Percentiles rank a stretch among this genome's conserved stretches.
Evolutionary conservation across 2,888 invertebrate species (phyloP).

Genomic region (Sinopyrophorus schimmeli): DNA sequence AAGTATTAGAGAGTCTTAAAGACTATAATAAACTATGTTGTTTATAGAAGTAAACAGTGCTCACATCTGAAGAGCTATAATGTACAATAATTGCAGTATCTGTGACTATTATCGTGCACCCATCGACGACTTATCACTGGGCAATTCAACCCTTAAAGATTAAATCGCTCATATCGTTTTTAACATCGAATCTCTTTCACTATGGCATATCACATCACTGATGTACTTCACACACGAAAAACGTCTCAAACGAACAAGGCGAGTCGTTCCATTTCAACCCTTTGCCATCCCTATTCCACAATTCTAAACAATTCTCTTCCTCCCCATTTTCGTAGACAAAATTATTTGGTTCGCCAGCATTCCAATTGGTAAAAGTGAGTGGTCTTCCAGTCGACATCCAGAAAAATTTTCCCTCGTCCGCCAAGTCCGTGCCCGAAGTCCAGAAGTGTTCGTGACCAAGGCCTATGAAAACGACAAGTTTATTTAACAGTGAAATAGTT

Average conservation of each 20-base stretch:
- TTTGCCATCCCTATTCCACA: slow-evolving; percentile 91
- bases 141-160: slow-evolving; percentile 8
- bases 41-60: slow-evolving; percentile 6
- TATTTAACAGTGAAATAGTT: background rate
- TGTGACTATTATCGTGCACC: slow-evolving; percentile 11
- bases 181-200: no score
- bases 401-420: slow-evolving; percentile 89
- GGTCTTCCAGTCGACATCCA: slow-evolving; percentile 92
- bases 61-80: slow-evolving; percentile 1
- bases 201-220: slow-evolving; percentile 42
- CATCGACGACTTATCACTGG: slow-evolving; percentile 1
- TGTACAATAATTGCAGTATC: no score
- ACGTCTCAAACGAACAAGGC: slow-evolving; percentile 91
- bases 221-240: slow-evolving; percentile 87
- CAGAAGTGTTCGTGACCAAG: slow-evolving; percentile 91
- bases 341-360: slow-evolving; percentile 92
- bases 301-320: slow-evolving; percentile 88
- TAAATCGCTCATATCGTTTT: slow-evolving; percentile 4
- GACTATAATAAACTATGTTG: slow-evolving; percentile 4
- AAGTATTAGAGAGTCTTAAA: slow-evolving; percentile 17
- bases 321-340: slow-evolving; percentile 92
- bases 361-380: slow-evolving; percentile 90
- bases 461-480: no score
- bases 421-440: slow-evolving; percentile 90
- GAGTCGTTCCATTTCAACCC: slow-evolving; percentile 94